A percentile compares a stretch with the other conserved stretches of the same genome.
Evolutionary conservation across 2,888 invertebrate species (phyloP).

Genomic region (Ligdia adustata): DNA sequence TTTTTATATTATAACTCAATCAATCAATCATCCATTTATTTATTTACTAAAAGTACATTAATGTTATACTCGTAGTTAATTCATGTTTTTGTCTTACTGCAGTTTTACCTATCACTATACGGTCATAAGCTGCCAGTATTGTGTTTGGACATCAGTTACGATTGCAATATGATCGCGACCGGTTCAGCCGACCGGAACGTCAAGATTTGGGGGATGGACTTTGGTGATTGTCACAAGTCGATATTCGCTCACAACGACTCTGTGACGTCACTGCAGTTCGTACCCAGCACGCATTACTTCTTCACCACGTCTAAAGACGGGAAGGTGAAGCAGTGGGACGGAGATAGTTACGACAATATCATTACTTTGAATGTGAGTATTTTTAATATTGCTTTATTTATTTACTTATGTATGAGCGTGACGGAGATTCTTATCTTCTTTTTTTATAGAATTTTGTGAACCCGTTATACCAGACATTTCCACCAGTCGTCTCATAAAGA

Average conservation of each 20-base stretch:
- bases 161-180: slow-evolving; percentile 93
- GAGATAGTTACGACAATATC: slow-evolving; percentile 94
- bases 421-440: no score
- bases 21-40: background rate
- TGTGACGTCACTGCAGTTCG: slow-evolving; percentile 94
- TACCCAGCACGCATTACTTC: slow-evolving; percentile 95
- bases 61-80: no score
- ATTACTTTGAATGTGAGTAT: slow-evolving; percentile 90
- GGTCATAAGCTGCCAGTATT: slow-evolving; percentile 98
- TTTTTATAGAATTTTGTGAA: no score
- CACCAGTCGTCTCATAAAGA: no score
- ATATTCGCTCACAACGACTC: slow-evolving; percentile 98
- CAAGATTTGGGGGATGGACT: slow-evolving; percentile 99
- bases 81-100: no score
- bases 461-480: no score
- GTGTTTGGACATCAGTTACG: slow-evolving; percentile 96
- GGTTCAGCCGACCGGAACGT: slow-evolving; percentile 98
- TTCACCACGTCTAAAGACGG: slow-evolving; percentile 98
- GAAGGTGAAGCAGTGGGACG: slow-evolving; percentile 98
- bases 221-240: slow-evolving; percentile 98
- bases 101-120: slow-evolving; percentile 97
- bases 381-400: no score
- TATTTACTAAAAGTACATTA: no score
- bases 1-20: no score
- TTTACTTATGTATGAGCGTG: background rate